These are phyloP conservation scores for Labeo calbasu DNA, from an alignment of 2,797 vertebrate species.

Conservation along the genomic window DNA sequence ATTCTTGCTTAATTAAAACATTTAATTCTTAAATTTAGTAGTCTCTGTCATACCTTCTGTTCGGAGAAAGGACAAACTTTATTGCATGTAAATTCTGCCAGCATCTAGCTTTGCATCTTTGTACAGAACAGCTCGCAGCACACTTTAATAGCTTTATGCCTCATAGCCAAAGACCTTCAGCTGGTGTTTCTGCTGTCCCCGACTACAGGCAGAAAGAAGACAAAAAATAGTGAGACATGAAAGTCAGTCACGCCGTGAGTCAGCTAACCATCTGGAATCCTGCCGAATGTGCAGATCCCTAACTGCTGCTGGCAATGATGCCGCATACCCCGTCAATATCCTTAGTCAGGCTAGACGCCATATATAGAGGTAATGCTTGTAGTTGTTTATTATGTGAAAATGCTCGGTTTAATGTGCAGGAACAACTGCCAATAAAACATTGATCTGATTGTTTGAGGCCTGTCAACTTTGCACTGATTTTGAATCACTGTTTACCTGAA, in stretches of 20 bases:
- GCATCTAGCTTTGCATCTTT: conserved; percentile 12
- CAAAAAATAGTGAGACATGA: conserved; percentile 40
- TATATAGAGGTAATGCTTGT: conserved; percentile 3
- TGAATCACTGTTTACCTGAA: background rate
- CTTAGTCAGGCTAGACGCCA: conserved; percentile 1
- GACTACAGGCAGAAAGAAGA: conserved; percentile 50
- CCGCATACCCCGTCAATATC: background rate
- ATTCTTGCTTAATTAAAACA: background rate
- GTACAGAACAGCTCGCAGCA: conserved; percentile 20
- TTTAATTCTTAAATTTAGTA: background rate
- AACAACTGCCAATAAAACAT: background rate
- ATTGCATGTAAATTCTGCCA: background rate
- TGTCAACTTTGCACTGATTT: background rate
- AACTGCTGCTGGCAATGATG: conserved; percentile 54
- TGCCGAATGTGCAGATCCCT: conserved; percentile 68
- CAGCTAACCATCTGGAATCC: conserved; percentile 73
- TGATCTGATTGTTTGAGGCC: background rate
- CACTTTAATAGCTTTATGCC: conserved; percentile 33
- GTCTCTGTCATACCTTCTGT: background rate
- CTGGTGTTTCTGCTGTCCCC: conserved; percentile 49
- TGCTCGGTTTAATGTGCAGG: background rate
- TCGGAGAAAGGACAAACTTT: background rate
- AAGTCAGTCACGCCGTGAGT: conserved; percentile 60
- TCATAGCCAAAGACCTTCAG: conserved; percentile 41
- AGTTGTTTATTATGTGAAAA: background rate